Percentiles rank a stretch among this genome's conserved stretches.
phyloP scores from a whole-genome alignment of 2,113 vertebrate genomes.

The Rattus norvegicus region DNA sequence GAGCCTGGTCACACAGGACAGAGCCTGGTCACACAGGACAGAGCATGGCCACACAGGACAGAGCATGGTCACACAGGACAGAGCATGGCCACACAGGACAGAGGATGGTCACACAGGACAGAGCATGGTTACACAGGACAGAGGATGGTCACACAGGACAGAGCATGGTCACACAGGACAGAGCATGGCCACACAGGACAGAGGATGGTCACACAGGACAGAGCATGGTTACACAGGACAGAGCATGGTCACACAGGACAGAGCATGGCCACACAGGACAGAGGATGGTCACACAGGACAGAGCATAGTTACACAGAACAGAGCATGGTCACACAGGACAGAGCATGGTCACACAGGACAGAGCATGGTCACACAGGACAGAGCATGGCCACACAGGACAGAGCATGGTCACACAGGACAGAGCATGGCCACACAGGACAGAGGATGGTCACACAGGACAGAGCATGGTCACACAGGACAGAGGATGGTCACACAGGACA shows the following conservation, averaged over 20 bases:
- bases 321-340: no score
- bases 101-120: background rate
- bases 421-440: background rate
- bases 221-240: no score
- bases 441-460: background rate
- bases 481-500: background rate
- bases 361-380: background rate
- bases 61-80: no score
- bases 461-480: background rate
- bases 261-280: no score
- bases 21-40: no score
- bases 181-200: background rate
- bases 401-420: background rate
- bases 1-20: no score
- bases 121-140: background rate
- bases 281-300: no score
- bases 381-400: background rate
- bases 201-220: no score
- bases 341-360: background rate
- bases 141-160: background rate
- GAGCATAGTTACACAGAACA: no score
- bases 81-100: no score
- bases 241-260: no score
- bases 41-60: no score
- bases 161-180: background rate